Conservation (phyloP, 1,140 invertebrate species). For the Apis dorsata region DNA sequence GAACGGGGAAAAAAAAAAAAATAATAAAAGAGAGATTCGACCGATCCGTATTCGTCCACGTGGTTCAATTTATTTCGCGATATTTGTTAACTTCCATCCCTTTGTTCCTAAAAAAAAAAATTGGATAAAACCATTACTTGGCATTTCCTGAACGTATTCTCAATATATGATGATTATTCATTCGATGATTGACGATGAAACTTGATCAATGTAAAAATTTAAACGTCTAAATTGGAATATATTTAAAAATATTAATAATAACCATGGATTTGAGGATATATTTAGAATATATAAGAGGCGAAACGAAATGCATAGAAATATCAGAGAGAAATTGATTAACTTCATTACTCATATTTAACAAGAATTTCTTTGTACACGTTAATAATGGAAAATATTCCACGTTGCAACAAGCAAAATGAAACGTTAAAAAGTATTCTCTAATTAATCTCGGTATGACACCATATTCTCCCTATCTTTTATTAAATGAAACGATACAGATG, state of each 20-base stretch:
- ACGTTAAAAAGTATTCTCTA: not conserved
- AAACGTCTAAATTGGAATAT: no score
- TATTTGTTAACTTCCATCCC: not conserved
- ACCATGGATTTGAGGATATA: no score
- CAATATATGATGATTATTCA: no score
- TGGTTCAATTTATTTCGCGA: conserved; percentile 18
- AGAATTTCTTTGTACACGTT: not conserved
- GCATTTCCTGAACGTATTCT: no score
- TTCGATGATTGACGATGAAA: no score
- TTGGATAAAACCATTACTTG: no score
- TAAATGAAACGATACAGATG: not conserved
- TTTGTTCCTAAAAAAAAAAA: not conserved
- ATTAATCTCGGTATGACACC: conserved; percentile 10
- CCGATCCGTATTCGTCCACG: not conserved
- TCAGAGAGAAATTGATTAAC: not conserved
- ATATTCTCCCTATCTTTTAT: not conserved
- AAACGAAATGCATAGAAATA: not conserved
- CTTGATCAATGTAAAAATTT: no score
- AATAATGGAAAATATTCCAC: not conserved
- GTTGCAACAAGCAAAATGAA: not conserved
- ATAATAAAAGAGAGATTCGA: not conserved
- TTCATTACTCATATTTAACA: not conserved
- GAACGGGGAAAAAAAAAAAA: not conserved
- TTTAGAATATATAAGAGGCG: no score
- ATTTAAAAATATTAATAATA: no score